Base-by-base conservation (phyloP, 2,888 invertebrate genomes). In the Drymonia ruficornis region DNA sequence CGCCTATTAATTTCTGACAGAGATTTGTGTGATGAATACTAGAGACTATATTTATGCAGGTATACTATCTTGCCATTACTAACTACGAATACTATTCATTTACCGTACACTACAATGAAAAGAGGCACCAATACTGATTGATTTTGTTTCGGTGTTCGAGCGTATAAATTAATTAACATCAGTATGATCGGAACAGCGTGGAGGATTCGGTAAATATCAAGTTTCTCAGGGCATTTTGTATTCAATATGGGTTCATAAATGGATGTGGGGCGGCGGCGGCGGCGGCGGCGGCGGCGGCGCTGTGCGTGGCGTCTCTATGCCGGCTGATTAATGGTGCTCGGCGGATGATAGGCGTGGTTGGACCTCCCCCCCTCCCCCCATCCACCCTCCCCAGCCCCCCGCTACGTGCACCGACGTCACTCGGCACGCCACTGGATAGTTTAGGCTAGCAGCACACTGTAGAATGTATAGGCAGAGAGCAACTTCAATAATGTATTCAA, bases 291-390 rank as follows among this genome's bases (percentile, higher is more conserved):
- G 56, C 63, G 34, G 28, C 49, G 48, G 5, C 18, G 34, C 36
- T 31, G 45, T 3, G 50, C 56, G 55, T 66, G 65, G 60, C 60
- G 65, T 65, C 71, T 55, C 61, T 51, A 52, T 64, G 76, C 67
- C 73, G 72, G 58, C 67, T 67, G 76, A 76, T 71, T 74, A 75
- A 78, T 74, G 74, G 66, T 62, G 59, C 61, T 61, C 61, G 64
- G 59, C 57, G 63, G 63, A 42, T 55, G 60, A 54, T 61, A 61
- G 57, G 55, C 51, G 65, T 49, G 63, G 59, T 15, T 40, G 53
- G 23, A 34, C 40, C 50, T n/a, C 51, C 9, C 50, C 13, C 48
- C 15, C 45, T 47, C 52, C 36, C 40, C 29, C 47, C 52, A 42
- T 19, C 38, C 50, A 48, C 8, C 53, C n/a, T 48, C 13, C 47